These are phyloP conservation scores for Pemphredon lugubris DNA, from an alignment of 2,888 invertebrate genomes.

Conservation along the genomic window DNA sequence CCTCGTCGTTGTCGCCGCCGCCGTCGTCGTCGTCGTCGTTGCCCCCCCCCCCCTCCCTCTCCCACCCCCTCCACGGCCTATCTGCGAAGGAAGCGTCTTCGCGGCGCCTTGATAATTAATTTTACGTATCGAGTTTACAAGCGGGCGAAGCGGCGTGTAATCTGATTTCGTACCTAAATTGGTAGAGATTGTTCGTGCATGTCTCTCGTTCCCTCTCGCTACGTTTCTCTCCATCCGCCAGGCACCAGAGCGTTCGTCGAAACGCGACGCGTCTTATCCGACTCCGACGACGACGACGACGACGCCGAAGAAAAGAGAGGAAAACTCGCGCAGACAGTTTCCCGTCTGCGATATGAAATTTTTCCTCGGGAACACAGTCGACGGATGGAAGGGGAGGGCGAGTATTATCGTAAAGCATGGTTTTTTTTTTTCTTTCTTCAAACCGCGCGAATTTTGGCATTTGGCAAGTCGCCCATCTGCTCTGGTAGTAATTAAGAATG, in stretches of 20 bases:
- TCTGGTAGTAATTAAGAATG: slow-evolving; percentile 56
- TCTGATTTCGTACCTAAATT: slow-evolving; percentile 76
- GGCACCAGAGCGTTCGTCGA: neutral
- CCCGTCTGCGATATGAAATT: too few relatives aligned
- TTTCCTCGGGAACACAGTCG: too few relatives aligned
- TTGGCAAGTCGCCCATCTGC: neutral
- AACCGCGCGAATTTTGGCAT: neutral
- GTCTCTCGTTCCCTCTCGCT: neutral
- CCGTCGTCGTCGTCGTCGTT: slow-evolving; percentile 27
- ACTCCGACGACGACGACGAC: neutral
- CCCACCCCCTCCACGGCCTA: slow-evolving; percentile 31
- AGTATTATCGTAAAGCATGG: too few relatives aligned
- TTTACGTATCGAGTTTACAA: slow-evolving; percentile 78
- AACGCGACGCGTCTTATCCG: neutral
- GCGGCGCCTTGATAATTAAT: slow-evolving; percentile 74
- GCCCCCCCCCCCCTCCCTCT: slow-evolving; percentile 44
- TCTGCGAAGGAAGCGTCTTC: slow-evolving; percentile 59
- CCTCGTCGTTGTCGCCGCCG: slow-evolving; percentile 4
- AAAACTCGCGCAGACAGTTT: too few relatives aligned
- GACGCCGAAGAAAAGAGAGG: too few relatives aligned
- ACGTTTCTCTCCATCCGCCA: neutral
- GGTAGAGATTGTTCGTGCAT: slow-evolving; percentile 75
- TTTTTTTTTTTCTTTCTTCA: too few relatives aligned
- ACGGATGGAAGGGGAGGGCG: too few relatives aligned
- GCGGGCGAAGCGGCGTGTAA: slow-evolving; percentile 72